Percentiles rank a stretch among this genome's conserved stretches.
These are phyloP conservation scores for Mustela lutreola DNA, from an alignment of 2,113 vertebrate genomes.

Conservation along the genomic window DNA sequence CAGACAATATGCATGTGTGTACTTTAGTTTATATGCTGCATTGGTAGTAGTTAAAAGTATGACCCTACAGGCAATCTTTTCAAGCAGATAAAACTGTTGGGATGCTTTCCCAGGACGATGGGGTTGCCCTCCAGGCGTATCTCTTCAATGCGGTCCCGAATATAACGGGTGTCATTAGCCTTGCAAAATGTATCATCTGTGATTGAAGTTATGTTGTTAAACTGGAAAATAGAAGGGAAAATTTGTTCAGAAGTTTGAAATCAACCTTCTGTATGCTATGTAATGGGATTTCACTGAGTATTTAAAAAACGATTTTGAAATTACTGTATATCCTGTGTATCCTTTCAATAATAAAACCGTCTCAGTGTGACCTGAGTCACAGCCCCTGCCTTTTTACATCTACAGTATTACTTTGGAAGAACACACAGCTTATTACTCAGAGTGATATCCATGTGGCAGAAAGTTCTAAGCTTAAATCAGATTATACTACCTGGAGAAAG, in stretches of 20 bases:
- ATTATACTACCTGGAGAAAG: background rate
- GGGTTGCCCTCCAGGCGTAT: conserved; percentile 97
- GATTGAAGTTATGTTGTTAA: conserved; percentile 96
- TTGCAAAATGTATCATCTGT: conserved; percentile 96
- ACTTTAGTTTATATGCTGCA: background rate
- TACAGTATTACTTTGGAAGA: conserved; percentile 42
- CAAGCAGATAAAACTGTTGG: conserved; percentile 96
- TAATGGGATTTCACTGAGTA: conserved; percentile 2
- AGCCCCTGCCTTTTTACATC: background rate
- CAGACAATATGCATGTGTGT: background rate
- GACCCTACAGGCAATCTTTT: conserved; percentile 93
- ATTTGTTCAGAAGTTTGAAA: background rate
- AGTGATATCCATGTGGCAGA: background rate
- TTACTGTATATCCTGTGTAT: background rate
- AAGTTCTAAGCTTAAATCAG: background rate
- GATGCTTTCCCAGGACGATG: conserved; percentile 93
- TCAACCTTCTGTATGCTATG: background rate
- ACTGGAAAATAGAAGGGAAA: conserved; percentile 87
- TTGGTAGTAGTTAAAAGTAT: conserved; percentile 90
- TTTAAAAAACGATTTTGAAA: conserved; percentile 53
- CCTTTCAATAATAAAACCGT: background rate
- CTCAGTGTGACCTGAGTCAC: background rate
- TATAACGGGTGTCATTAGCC: conserved; percentile 93
- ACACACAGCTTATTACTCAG: background rate
- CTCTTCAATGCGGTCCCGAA: conserved; percentile 93